Percentiles rank a stretch among this genome's conserved stretches.
Evolutionary conservation across 1,140 invertebrate species (phyloP).

Genomic region (Eriosoma lanigerum): DNA sequence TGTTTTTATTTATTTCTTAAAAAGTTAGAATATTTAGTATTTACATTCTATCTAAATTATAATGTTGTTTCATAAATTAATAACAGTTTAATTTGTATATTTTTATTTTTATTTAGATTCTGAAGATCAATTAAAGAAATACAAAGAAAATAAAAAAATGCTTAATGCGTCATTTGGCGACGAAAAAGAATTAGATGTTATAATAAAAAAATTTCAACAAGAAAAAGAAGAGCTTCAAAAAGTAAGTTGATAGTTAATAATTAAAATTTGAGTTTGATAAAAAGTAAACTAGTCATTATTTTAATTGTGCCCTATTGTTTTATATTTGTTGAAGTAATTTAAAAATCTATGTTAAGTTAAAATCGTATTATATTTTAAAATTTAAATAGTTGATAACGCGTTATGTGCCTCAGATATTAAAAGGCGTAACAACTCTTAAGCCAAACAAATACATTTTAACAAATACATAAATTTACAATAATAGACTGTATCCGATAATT

Average conservation of each 20-base stretch:
- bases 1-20: no score
- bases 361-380: neutral
- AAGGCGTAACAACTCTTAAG: no score
- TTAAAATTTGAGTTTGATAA: neutral
- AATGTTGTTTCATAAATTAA: no score
- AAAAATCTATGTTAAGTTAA: neutral
- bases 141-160: slow-evolving; percentile 28
- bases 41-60: no score
- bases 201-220: slow-evolving; percentile 66
- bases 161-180: slow-evolving; percentile 53
- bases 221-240: slow-evolving; percentile 83
- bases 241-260: slow-evolving; percentile 55
- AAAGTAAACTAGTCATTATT: neutral
- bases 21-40: no score
- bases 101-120: slow-evolving; percentile 47
- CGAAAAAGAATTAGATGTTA: slow-evolving; percentile 74
- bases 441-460: no score
- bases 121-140: slow-evolving; percentile 59
- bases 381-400: no score
- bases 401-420: no score
- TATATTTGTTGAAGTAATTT: neutral
- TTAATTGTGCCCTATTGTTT: neutral
- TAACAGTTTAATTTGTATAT: no score
- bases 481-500: no score
- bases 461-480: no score